Base-by-base conservation (phyloP, 2,888 invertebrate species). In the Cephus spinipes region DNA sequence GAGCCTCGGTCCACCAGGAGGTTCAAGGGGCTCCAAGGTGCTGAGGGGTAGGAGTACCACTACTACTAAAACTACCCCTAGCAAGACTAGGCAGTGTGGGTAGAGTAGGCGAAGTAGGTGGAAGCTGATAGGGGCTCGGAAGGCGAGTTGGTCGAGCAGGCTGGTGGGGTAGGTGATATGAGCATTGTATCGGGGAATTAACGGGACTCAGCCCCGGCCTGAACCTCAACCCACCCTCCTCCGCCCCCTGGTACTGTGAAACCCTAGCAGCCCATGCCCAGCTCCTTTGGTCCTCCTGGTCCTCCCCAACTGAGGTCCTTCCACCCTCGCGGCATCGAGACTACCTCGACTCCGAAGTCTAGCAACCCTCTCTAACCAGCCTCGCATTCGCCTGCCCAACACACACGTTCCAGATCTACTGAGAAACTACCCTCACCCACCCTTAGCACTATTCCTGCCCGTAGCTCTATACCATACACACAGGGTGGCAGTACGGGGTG, bases 121-220 rank as follows among this genome's bases (percentile, higher is more conserved):
- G 33, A 71, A 23, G 33, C 31, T 30, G 71, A 71, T 32, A 33
- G 71, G 81, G 82, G 80, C 80, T 75, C 83, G 80, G 85, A 36
- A 33, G 85, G 87, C 85, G 86, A 87, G 86, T 87, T 55, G 23
- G 55, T 55, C 55, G 86, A 87, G 86, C 87, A 88, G 88, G 87
- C 87, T 86, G 85, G 85, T 55, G 89, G 88, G 90, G 89, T 87
- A 91, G 90, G 91, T 90, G 91, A 91, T 91, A 91, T 91, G 91
- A 91, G 91, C 91, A 91, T 91, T 91, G 91, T 91, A 91, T 91
- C 91, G 91, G 90, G 90, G 91, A 91, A 91, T 91, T 91, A 91
- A 91, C 91, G 91, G 89, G 87, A 85, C 87, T 87, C 78, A 73
- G 55, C 74, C 74, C 68, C 74, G 30, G 75, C 77, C 74, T 74